phyloP scores from a whole-genome alignment of 2,797 vertebrate species.

The Scleropages formosus region DNA sequence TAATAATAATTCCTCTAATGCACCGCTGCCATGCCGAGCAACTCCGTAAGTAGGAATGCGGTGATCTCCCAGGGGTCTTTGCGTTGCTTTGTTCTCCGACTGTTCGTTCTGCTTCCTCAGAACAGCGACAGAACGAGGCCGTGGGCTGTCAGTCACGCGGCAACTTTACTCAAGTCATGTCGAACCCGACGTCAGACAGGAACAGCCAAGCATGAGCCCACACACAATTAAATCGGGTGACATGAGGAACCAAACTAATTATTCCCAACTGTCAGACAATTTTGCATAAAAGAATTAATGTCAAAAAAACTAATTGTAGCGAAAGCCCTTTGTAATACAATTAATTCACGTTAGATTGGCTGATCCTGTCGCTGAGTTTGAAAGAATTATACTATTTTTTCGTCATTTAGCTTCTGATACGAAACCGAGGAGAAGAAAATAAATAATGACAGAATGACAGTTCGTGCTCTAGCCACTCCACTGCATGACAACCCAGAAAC shows the following conservation, averaged over 20 bases:
- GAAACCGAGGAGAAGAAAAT: neutral
- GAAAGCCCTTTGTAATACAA: conserved; percentile 13
- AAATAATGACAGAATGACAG: neutral
- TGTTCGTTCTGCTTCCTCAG: neutral
- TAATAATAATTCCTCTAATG: no score
- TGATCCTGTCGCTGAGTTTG: conserved; percentile 4
- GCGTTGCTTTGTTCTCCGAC: neutral
- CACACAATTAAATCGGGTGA: conserved; percentile 1
- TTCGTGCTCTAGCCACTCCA: neutral
- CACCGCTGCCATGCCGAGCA: no score
- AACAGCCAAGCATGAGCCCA: neutral
- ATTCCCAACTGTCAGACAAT: conserved; percentile 2
- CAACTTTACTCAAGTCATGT: neutral
- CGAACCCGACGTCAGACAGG: neutral
- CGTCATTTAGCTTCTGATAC: neutral
- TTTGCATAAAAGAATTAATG: conserved; percentile 17
- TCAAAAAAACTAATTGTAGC: neutral
- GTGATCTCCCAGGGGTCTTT: no score
- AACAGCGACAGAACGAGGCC: neutral
- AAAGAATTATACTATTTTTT: conserved; percentile 3
- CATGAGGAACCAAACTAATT: conserved; percentile 14
- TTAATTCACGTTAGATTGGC: conserved; percentile 1
- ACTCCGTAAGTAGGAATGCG: no score
- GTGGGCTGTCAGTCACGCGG: neutral
- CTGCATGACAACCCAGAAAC: neutral